phyloP scores from a whole-genome alignment of 2,113 vertebrate species.

The Rousettus leschenaultii region DNA sequence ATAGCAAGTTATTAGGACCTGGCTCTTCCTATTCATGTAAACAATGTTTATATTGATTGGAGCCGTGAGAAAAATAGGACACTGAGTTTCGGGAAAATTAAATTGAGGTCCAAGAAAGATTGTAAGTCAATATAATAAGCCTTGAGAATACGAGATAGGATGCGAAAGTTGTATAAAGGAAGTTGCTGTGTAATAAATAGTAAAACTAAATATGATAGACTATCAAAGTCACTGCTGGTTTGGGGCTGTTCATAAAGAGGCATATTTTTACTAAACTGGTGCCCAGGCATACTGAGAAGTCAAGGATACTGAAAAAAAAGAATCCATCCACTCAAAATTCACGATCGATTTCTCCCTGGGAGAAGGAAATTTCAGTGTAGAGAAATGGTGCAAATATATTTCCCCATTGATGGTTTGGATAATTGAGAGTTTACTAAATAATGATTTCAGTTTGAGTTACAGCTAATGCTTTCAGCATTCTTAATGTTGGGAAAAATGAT shows the following conservation, averaged over 20 bases:
- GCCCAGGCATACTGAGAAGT: background rate
- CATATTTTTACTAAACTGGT: background rate
- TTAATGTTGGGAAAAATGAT: background rate
- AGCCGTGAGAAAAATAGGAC: background rate
- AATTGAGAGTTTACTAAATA: background rate
- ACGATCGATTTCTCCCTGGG: background rate
- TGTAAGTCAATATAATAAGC: background rate
- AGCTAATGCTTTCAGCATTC: background rate
- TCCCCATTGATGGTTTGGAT: background rate
- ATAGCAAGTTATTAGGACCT: background rate
- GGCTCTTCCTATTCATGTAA: background rate
- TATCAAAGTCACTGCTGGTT: background rate
- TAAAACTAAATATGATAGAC: background rate
- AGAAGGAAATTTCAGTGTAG: background rate
- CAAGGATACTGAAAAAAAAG: background rate
- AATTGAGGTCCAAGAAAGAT: background rate
- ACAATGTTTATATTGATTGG: background rate
- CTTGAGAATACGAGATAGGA: background rate
- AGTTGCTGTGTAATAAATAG: background rate
- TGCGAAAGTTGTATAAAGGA: background rate
- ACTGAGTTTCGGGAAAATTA: background rate
- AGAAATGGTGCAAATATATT: background rate
- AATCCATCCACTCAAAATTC: background rate
- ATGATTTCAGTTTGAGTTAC: background rate
- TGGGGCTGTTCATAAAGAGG: background rate